These are phyloP conservation scores for Baronia brevicornis DNA, from an alignment of 2,888 invertebrate genomes.

Conservation along the genomic window DNA sequence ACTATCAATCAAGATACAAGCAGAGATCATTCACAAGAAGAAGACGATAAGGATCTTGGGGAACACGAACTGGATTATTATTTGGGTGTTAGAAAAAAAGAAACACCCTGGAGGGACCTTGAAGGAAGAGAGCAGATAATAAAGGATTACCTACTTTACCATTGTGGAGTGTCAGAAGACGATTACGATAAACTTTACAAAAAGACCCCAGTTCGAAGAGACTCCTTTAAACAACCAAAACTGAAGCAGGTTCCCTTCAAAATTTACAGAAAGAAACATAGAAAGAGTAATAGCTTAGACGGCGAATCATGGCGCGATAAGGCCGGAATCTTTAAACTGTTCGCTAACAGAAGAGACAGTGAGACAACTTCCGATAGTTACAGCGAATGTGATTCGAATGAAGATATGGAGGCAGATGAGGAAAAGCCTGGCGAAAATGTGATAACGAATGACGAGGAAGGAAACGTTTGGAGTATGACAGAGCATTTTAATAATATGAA, in stretches of 20 bases:
- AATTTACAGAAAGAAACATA: constrained; percentile 47
- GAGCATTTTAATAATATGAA: constrained; percentile 30
- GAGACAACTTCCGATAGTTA: constrained; percentile 65
- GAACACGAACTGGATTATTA: constrained; percentile 62
- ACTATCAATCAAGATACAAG: constrained; percentile 17
- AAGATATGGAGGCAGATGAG: too few relatives aligned
- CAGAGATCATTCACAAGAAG: constrained; percentile 21
- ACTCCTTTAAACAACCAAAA: constrained; percentile 38
- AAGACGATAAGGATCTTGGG: constrained; percentile 44
- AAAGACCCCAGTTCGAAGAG: constrained; percentile 31
- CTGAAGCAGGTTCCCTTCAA: constrained; percentile 66
- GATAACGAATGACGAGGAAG: constrained; percentile 16
- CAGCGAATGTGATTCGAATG: constrained; percentile 58
- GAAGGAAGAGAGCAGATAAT: constrained; percentile 55
- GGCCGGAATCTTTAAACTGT: constrained; percentile 53
- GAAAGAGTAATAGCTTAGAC: constrained; percentile 37
- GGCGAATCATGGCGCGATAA: constrained; percentile 58
- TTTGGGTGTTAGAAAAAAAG: constrained; percentile 55
- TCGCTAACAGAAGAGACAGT: constrained; percentile 50
- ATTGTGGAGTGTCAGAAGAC: constrained; percentile 57
- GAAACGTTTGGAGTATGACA: constrained; percentile 26
- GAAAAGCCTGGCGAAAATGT: constrained; percentile 11
- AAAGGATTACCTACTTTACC: constrained; percentile 60
- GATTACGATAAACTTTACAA: constrained; percentile 51
- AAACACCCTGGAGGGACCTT: constrained; percentile 60